Percentiles rank a stretch among this genome's conserved stretches.
phyloP scores from a whole-genome alignment of 1,140 invertebrate genomes.

The Camponotus vicinus region DNA sequence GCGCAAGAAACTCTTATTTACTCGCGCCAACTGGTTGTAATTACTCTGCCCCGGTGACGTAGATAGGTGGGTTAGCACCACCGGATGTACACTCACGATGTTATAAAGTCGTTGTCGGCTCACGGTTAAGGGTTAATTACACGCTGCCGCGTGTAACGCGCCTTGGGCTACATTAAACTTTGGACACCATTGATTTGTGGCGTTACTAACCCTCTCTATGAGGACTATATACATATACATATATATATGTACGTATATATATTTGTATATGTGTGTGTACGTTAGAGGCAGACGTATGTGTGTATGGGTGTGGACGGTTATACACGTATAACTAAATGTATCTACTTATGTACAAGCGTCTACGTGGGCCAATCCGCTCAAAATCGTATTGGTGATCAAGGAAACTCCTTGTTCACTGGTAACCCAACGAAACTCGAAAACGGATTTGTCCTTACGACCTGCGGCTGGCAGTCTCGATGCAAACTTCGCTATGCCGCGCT shows the following conservation, averaged over 20 bases:
- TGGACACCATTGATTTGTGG: slow-evolving; percentile 82
- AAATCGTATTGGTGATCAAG: slow-evolving; percentile 73
- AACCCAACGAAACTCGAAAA: slow-evolving; percentile 78
- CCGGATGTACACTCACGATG: slow-evolving; percentile 75
- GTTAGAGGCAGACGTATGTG: no score
- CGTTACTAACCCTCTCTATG: slow-evolving; percentile 64
- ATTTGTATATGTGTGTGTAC: neutral
- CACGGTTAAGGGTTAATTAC: slow-evolving; percentile 80
- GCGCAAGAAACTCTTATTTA: slow-evolving; percentile 58
- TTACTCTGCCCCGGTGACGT: slow-evolving; percentile 53
- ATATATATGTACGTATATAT: neutral
- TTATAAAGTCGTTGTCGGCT: slow-evolving; percentile 79
- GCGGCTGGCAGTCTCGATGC: slow-evolving; percentile 71
- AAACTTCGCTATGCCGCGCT: slow-evolving; percentile 68
- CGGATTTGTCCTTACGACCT: slow-evolving; percentile 78
- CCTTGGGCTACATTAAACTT: slow-evolving; percentile 79
- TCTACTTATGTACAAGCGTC: neutral
- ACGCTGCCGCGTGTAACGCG: slow-evolving; percentile 77
- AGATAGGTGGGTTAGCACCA: slow-evolving; percentile 34
- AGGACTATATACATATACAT: slow-evolving; percentile 60
- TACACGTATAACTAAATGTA: slow-evolving; percentile 7
- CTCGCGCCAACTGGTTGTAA: slow-evolving; percentile 56
- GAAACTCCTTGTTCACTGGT: slow-evolving; percentile 75
- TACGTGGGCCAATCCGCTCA: slow-evolving; percentile 8
- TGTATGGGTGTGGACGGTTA: neutral